These are phyloP conservation scores for Hemiprocne comata DNA, from an alignment of 2,113 vertebrate genomes.

Conservation along the genomic window DNA sequence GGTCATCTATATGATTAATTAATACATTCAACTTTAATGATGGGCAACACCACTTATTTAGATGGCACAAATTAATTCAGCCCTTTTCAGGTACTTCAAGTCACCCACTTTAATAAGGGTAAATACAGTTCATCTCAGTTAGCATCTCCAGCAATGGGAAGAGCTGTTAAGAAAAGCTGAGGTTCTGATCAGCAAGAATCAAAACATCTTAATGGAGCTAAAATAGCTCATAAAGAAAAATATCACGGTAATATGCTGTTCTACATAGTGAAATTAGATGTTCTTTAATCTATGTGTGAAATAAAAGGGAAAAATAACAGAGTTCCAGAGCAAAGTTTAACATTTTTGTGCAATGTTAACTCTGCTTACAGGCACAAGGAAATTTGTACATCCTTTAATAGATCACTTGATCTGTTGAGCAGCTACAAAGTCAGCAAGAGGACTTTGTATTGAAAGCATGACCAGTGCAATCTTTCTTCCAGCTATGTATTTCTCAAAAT, in stretches of 20 bases:
- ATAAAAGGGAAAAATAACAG: neutral
- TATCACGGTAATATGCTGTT: neutral
- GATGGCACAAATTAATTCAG: neutral
- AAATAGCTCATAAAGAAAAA: neutral
- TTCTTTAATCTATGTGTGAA: neutral
- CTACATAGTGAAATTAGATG: neutral
- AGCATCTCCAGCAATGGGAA: neutral
- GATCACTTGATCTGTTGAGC: neutral
- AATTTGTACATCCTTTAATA: neutral
- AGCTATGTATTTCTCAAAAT: neutral
- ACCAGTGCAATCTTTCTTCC: neutral
- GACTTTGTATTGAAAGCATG: neutral
- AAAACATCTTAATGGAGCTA: neutral
- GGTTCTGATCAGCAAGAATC: neutral
- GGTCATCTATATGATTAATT: neutral
- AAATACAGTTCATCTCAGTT: conserved; percentile 7
- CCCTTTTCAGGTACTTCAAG: neutral
- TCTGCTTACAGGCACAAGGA: neutral
- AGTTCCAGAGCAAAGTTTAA: neutral
- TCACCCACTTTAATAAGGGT: neutral
- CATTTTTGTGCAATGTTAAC: neutral
- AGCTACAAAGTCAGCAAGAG: neutral
- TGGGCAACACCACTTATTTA: neutral
- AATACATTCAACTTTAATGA: neutral
- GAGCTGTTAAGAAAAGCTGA: neutral